These are phyloP conservation scores for Galbula dea DNA, from an alignment of 2,113 vertebrate genomes.

Conservation along the genomic window DNA sequence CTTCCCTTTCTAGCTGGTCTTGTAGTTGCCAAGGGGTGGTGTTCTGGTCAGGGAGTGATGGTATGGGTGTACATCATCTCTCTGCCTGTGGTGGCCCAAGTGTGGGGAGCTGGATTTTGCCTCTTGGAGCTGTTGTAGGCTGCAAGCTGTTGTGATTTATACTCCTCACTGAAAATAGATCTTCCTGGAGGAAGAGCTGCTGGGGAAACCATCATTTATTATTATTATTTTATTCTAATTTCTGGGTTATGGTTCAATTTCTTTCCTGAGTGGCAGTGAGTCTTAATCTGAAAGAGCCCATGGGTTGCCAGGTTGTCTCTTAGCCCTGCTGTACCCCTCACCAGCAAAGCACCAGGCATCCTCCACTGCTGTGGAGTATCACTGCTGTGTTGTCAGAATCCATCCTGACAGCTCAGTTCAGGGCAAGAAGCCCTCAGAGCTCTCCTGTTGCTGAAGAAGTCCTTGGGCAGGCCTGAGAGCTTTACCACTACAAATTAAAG, in stretches of 20 bases:
- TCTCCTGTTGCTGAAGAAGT: no score
- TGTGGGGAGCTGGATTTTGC: background rate
- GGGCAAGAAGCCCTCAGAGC: background rate
- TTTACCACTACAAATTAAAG: background rate
- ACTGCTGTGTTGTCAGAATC: rapidly evolving
- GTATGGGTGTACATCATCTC: rapidly evolving
- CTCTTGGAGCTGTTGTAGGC: background rate
- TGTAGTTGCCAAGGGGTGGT: rapidly evolving
- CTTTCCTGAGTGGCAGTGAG: background rate
- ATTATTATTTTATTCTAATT: background rate
- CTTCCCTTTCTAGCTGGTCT: background rate
- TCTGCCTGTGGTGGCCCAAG: rapidly evolving
- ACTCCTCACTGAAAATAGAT: constrained; percentile 52
- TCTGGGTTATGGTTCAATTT: constrained; percentile 13
- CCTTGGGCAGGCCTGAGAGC: background rate
- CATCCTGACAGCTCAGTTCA: background rate
- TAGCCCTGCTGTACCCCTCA: background rate
- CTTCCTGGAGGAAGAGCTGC: constrained; percentile 22
- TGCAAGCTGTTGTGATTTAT: background rate
- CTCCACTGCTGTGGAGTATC: background rate
- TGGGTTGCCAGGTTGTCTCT: background rate
- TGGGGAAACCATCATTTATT: background rate
- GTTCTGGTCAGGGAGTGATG: background rate
- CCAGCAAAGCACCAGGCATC: background rate
- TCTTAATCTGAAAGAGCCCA: background rate